Percentiles rank a stretch among this genome's conserved stretches.
These are phyloP conservation scores for Neosilurus mollespiculum DNA, from an alignment of 2,797 vertebrate species.

Conservation along the genomic window DNA sequence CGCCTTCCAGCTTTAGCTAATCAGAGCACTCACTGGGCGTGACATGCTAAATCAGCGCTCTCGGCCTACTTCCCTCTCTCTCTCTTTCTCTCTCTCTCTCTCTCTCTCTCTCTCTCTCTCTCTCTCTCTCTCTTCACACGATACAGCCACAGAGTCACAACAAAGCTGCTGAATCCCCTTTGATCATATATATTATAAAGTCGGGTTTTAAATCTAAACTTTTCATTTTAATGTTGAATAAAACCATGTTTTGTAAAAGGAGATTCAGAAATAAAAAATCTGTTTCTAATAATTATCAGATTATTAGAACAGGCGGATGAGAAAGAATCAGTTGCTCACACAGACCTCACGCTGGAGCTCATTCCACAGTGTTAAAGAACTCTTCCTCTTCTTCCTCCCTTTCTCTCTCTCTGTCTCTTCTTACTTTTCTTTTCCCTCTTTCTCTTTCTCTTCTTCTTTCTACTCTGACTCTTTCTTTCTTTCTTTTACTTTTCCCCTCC, in stretches of 20 bases:
- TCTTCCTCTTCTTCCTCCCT: background rate
- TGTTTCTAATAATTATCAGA: background rate
- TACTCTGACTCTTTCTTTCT: background rate
- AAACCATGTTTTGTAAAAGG: background rate
- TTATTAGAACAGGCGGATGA: background rate
- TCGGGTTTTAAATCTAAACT: too few relatives aligned
- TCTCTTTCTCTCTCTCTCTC: too few relatives aligned
- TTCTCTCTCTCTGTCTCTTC: background rate
- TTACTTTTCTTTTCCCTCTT: background rate
- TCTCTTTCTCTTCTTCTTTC: too few relatives aligned
- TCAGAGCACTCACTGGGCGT: slow-evolving; percentile 48
- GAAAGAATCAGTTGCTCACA: background rate
- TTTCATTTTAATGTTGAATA: too few relatives aligned
- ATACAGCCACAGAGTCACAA: background rate
- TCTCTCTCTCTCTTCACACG: background rate
- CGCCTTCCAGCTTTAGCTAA: slow-evolving; percentile 37
- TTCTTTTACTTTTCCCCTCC: background rate
- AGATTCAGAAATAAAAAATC: too few relatives aligned
- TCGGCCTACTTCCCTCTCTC: slow-evolving; percentile 24
- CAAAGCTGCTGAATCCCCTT: background rate
- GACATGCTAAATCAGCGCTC: slow-evolving; percentile 36
- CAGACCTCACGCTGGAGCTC: background rate
- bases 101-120: too few relatives aligned
- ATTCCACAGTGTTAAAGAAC: background rate
- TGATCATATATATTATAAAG: background rate